These are phyloP conservation scores for Drosophila nigromelanica DNA, from an alignment of 1,140 invertebrate species.

Conservation along the genomic window DNA sequence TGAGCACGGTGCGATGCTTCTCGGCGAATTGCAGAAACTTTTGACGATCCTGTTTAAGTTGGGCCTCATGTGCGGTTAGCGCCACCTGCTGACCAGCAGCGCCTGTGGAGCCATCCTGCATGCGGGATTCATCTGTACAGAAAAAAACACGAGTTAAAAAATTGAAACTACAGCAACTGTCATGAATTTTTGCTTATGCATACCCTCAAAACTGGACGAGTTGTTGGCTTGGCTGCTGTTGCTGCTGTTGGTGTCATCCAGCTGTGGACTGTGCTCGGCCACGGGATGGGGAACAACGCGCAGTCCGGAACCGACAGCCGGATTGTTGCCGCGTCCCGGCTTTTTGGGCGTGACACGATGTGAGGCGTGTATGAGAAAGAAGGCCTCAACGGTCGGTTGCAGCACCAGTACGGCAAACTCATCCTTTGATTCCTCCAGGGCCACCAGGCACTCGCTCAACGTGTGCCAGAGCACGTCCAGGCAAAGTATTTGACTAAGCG, in stretches of 20 bases:
- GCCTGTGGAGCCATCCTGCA: constrained; percentile 51
- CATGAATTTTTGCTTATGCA: not conserved
- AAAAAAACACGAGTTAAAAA: not conserved
- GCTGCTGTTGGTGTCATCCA: constrained; percentile 57
- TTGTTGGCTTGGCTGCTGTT: constrained; percentile 46
- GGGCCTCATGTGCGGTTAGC: constrained; percentile 57
- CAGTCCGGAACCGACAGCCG: constrained; percentile 31
- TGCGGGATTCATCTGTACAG: constrained; percentile 51
- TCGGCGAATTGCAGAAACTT: constrained; percentile 95
- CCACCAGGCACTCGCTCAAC: constrained; percentile 91
- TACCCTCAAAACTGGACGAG: constrained; percentile 53
- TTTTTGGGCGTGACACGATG: constrained; percentile 83
- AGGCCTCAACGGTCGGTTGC: constrained; percentile 96
- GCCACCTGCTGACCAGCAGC: constrained; percentile 17
- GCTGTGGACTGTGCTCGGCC: constrained; percentile 47
- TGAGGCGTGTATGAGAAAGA: constrained; percentile 94
- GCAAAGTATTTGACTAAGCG: constrained; percentile 89
- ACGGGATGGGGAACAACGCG: constrained; percentile 8
- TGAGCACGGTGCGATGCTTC: constrained; percentile 95
- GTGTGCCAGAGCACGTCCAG: constrained; percentile 92
- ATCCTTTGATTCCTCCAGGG: constrained; percentile 94
- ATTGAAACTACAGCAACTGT: not conserved
- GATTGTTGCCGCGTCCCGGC: constrained; percentile 20
- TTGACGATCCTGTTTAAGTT: constrained; percentile 85
- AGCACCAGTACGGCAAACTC: constrained; percentile 96